These are phyloP conservation scores for Momotus momota DNA, from an alignment of 2,797 vertebrate genomes.

Conservation along the genomic window DNA sequence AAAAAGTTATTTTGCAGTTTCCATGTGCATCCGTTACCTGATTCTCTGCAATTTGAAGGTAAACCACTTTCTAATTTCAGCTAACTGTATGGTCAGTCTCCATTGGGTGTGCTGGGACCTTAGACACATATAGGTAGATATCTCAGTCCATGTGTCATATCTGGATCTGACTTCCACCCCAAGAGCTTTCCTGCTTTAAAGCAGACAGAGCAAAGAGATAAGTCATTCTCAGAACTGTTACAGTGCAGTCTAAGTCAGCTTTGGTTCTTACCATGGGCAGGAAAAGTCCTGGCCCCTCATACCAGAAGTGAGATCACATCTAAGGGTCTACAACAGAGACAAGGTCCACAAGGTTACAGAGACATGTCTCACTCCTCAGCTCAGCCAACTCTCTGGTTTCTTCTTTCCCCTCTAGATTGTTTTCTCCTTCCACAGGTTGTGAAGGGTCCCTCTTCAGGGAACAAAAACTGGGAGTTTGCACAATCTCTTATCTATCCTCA, in stretches of 20 bases:
- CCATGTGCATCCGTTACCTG: neutral
- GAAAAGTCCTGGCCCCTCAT: neutral
- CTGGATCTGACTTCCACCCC: neutral
- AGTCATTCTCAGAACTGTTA: neutral
- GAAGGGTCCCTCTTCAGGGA: neutral
- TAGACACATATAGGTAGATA: neutral
- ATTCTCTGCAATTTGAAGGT: neutral
- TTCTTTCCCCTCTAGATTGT: neutral
- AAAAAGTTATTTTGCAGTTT: neutral
- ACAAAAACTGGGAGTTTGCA: neutral
- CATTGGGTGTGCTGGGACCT: neutral
- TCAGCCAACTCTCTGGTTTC: neutral
- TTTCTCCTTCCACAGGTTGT: neutral
- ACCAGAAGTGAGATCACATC: neutral
- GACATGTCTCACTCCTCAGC: neutral
- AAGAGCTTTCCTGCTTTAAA: neutral
- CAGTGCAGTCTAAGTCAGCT: neutral
- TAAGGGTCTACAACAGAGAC: neutral
- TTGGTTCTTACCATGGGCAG: neutral
- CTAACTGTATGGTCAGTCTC: neutral
- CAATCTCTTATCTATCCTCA: neutral
- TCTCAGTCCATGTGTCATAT: neutral
- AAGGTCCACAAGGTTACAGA: neutral
- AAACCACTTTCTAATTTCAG: neutral
- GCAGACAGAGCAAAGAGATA: neutral